Base-by-base conservation (phyloP, 2,797 vertebrate genomes). In the Melanotaenia nigrans region DNA sequence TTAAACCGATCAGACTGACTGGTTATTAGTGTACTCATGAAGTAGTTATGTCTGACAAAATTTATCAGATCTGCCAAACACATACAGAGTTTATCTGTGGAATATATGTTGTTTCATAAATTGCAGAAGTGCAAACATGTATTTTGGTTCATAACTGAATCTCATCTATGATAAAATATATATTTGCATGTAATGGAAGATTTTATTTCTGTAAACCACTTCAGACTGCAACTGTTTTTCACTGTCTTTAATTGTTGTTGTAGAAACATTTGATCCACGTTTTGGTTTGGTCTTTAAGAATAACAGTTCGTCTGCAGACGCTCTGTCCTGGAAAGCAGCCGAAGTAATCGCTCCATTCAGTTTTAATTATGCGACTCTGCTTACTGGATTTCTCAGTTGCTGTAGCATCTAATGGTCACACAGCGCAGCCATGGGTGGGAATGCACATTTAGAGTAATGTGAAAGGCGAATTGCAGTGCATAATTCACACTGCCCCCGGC, bases 341-440 rank as follows among this genome's bases (percentile, higher is more conserved):
- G 57, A 70, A 61, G 68, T 65, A 81, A 82, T 80, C 30, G 8
- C 65, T 78, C 58, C 42, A 1, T 42, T 75, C n/a, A 25, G 65
- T 63, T 58, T 64, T 84, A 79, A 79, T 89, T 79, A 84, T 76
- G 70, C 68, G 38, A 71, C 75, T 66, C 68, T 67, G 63, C 45
- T 77, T 69, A 87, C 81, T 57, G 76, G 79, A 83, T 83, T 75
- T 74, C 63, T 65, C 35, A 0, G 74, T 78, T 77, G 73, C 68
- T 65, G 67, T 75, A 73, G 64, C 62, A 56, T 58, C 81, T 67
- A 73, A 66, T 65, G 82, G 36, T 86, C 78, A 74, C 3, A 64
- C 49, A 16, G 67, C 24, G 54, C 45, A 45, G 57, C 67, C 57
- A 38, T 25, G 36, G 33, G 56, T 55, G 45, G n/a, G 22, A 58